These are phyloP conservation scores for Desmophyllum pertusum DNA, from an alignment of 92 coral and sea anemone species.

Conservation along the genomic window DNA sequence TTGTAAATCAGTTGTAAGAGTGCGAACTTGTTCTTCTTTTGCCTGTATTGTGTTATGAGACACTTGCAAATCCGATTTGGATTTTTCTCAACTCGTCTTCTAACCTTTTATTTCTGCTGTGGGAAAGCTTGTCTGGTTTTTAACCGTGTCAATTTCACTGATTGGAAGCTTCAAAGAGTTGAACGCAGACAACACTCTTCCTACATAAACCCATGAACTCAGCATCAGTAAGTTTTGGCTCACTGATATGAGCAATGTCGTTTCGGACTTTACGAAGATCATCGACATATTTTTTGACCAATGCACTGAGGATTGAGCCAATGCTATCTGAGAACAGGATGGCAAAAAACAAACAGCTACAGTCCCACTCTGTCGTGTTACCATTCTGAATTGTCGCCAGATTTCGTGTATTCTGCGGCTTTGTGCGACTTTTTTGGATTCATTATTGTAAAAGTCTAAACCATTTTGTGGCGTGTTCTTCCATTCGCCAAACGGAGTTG, in stretches of 20 bases:
- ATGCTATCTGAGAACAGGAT: slow-evolving; percentile 6
- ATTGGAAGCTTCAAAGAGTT: background rate
- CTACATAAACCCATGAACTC: background rate
- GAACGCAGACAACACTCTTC: slow-evolving; percentile 11
- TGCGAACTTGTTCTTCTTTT: background rate
- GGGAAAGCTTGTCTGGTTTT: slow-evolving; percentile 4
- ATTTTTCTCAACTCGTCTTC: background rate
- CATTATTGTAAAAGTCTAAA: background rate
- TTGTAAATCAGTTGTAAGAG: background rate
- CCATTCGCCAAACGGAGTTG: background rate
- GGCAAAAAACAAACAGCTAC: background rate
- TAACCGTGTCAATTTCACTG: background rate
- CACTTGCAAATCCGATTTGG: background rate
- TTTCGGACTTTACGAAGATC: background rate
- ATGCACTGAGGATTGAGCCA: background rate
- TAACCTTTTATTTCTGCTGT: background rate
- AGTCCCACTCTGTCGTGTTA: slow-evolving; percentile 9
- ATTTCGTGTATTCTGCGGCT: background rate
- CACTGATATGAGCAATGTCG: slow-evolving; percentile 16
- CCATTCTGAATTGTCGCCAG: slow-evolving; percentile 3
- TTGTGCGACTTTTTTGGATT: background rate
- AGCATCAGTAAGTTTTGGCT: slow-evolving; percentile 7
- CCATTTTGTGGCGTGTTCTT: background rate
- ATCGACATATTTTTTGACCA: background rate
- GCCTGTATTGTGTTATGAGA: background rate